A percentile compares a stretch with the other conserved stretches of the same genome.
Evolutionary conservation across 1,140 invertebrate genomes (phyloP).

Genomic region (Drosophila ogumai): DNA sequence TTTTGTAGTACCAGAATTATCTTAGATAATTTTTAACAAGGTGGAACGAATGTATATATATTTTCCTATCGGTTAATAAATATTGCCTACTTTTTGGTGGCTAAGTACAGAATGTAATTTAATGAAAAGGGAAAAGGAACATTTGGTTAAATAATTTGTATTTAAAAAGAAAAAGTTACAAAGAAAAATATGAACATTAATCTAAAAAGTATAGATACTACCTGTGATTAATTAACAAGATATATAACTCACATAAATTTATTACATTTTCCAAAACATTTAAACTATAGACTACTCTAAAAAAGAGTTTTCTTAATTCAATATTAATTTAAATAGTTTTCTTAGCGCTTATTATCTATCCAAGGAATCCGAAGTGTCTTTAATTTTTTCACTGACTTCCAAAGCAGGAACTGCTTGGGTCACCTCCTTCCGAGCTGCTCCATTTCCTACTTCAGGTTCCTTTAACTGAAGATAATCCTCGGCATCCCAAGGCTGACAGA

Average conservation of each 20-base stretch:
- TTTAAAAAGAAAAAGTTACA: background rate
- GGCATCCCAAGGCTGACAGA: constrained; percentile 89
- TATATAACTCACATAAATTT: background rate
- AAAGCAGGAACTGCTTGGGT: background rate
- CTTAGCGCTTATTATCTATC: background rate
- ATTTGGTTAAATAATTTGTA: background rate
- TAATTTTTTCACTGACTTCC: background rate
- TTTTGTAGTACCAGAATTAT: background rate
- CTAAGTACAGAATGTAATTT: background rate
- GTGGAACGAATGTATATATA: background rate
- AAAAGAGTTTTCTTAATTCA: background rate
- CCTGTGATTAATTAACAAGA: background rate
- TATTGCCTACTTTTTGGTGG: constrained; percentile 11
- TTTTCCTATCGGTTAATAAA: background rate
- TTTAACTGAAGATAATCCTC: constrained; percentile 45
- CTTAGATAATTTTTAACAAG: background rate
- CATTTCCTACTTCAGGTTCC: background rate
- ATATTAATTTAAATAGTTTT: background rate
- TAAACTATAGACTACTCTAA: background rate
- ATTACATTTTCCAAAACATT: background rate
- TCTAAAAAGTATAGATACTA: background rate
- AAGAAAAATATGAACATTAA: background rate
- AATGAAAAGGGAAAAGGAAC: background rate
- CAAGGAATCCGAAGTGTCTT: background rate
- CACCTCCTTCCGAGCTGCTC: background rate